Evolutionary conservation across 2,113 vertebrate species (phyloP).

Genomic region (Dolichotis patagonum): DNA sequence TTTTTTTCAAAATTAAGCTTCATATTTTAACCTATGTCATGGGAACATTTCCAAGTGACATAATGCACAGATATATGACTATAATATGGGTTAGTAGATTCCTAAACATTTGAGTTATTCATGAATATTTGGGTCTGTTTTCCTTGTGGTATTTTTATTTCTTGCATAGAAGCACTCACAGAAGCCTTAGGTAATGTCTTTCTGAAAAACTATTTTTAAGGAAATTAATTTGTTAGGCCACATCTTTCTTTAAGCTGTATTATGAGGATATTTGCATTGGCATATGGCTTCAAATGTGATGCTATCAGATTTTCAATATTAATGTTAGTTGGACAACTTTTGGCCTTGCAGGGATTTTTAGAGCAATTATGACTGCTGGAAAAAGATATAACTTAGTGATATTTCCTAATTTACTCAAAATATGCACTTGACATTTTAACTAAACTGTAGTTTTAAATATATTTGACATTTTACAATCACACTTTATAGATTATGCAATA

Average conservation of each 20-base stretch:
- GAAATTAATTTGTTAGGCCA: not conserved
- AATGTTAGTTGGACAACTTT: constrained; percentile 14
- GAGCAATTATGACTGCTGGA: constrained; percentile 11
- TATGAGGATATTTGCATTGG: not conserved
- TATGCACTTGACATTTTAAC: constrained; percentile 69
- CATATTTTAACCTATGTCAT: not conserved
- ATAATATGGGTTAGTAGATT: not conserved
- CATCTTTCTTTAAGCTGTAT: not conserved
- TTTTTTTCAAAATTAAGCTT: not conserved
- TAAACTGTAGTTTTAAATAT: constrained; percentile 15
- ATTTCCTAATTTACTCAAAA: constrained; percentile 64
- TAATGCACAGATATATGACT: not conserved
- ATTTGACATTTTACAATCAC: constrained; percentile 64
- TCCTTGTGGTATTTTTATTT: not conserved
- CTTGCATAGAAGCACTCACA: rapidly evolving
- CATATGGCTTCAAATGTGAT: not conserved
- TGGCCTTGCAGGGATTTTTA: not conserved
- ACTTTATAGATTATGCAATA: not conserved
- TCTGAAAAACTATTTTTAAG: not conserved
- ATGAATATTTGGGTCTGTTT: rapidly evolving
- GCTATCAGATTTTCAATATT: not conserved
- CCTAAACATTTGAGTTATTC: too few species aligned
- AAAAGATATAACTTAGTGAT: constrained; percentile 47
- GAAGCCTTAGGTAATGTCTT: not conserved
- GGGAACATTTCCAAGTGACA: not conserved